Base-by-base conservation (phyloP, 2,113 vertebrate species). In the Nematolebias whitei region DNA sequence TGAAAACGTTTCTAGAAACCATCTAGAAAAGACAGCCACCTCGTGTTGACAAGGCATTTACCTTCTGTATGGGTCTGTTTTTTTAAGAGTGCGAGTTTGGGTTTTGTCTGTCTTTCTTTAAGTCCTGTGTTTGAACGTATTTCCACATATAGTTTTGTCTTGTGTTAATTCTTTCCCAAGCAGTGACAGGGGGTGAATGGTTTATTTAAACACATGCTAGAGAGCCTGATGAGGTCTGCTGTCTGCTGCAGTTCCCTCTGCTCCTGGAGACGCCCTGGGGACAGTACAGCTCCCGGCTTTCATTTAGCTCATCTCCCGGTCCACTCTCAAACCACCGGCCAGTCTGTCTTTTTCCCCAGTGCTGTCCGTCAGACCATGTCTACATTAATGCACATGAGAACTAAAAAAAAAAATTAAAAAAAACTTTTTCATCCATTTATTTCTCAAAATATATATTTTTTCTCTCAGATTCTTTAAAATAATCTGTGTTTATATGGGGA, bases 171-270 rank as follows among this genome's bases (percentile, higher is more conserved):
- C 75, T 75, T 85, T 78, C 71, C 78, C 51, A 43, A 68, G 72
- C 62, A 78, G 71, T 61, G 40, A 74, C 72, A 40, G 83, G 89
- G 73, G 85, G 83, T 82, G 72, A 84, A 87, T 74, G 88, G 84
- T 83, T 89, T 85, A 76, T 90, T 74, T 79, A 78, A 82, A 74
- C 83, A 82, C 80, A 76, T 68, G 77, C 71, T 70, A 24, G 48
- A 79, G 68, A 72, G 60, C 82, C 74, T 72, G 82, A 87, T 78
- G 83, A 61, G 85, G 68, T 70, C 39, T 19, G 41, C 63, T 70
- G 67, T 64, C 76, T 76, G 72, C 63, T 70, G 54, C 80, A 54
- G 76, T 78, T 51, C 68, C 63, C 58, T 66, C 62, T 74, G 50
- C 61, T 56, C 62, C 71, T 72, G 54, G 59, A 82, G 74, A 73